Base-by-base conservation (phyloP, 2,888 invertebrate species). In the Auanema freiburgensis region DNA sequence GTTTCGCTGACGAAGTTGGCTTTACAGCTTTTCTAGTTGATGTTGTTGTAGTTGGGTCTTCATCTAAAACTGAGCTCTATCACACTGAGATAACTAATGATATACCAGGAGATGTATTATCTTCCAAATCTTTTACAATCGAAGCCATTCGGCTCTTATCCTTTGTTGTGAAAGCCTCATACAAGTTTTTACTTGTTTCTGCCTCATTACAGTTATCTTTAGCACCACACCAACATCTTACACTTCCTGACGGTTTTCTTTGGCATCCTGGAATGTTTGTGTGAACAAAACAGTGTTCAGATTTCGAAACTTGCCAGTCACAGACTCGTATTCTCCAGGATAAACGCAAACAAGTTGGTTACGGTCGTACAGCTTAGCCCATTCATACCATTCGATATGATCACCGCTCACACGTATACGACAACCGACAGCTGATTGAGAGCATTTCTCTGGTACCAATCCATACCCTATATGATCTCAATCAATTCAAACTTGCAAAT, bases 381-480 rank as follows among this genome's bases (percentile, higher is more conserved):
- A 67, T 46, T 74, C 71, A 59, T 74, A 74, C 73, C 73, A 73
- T 42, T 73, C 71, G n/a, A 72, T 70, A 43, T 66, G 65, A 61
- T 72, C 72, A 40, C 66, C 66, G 46, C 65, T 66, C 4, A 69
- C 73, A 33, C 69, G 51, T 10, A 74, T 74, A 18, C 73, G 51
- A 21, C 73, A 74, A 23, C 73, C 73, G 16, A 74, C 66, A 0
- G 73, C 69, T 43, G 68, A 63, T 8, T 64, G 51, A 12, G 73
- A 71, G 46, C 73, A 74, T 40, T 71, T 66, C 43, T 74, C 73
- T 1, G 73, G 66, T 14, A 71, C 71, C 21, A 74, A 51, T 21
- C 73, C 73, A 53, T 67, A 74, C 2, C 73, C 73, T 74, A 33
- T 33, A 33, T 8, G 8, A 33, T 8, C 3, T 33, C 8, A 33